Conservation (phyloP, 2,888 invertebrate genomes). For the Pterostichus madidus region DNA sequence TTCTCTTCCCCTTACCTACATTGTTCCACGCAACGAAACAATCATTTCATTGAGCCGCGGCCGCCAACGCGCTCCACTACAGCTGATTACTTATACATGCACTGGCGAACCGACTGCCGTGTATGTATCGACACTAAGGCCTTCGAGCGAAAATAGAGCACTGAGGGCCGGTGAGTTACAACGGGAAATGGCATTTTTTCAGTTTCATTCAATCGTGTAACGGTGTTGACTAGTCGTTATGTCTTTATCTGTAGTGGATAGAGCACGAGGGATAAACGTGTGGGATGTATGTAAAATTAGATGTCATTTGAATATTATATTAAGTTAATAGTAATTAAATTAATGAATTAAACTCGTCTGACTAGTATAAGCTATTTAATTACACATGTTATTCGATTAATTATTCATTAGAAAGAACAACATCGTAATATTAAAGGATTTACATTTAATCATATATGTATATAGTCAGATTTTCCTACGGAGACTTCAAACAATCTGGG, state of each 20-base stretch:
- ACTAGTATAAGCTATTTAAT: neutral
- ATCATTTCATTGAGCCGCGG: slow-evolving; percentile 23
- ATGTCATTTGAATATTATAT: neutral
- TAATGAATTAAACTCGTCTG: slow-evolving; percentile 2
- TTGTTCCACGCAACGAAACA: slow-evolving; percentile 9
- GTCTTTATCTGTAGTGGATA: neutral
- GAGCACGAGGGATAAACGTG: neutral
- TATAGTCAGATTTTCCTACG: too few species aligned
- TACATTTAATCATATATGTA: too few species aligned
- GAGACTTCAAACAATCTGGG: too few species aligned
- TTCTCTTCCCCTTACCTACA: neutral
- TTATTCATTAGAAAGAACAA: too few species aligned
- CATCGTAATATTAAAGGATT: too few species aligned
- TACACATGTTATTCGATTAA: neutral
- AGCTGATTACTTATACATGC: slow-evolving; percentile 29
- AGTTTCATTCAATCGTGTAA: slow-evolving; percentile 37
- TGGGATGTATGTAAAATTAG: neutral
- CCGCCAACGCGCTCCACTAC: slow-evolving; percentile 13
- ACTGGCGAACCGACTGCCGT: neutral
- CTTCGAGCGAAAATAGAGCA: slow-evolving; percentile 56
- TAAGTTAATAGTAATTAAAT: neutral
- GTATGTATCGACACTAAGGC: neutral
- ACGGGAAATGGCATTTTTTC: slow-evolving; percentile 54
- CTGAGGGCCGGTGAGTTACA: slow-evolving; percentile 56
- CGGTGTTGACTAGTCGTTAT: slow-evolving; percentile 9